Conservation (phyloP, 2,113 vertebrate genomes). For the Porphyrio hochstetteri region DNA sequence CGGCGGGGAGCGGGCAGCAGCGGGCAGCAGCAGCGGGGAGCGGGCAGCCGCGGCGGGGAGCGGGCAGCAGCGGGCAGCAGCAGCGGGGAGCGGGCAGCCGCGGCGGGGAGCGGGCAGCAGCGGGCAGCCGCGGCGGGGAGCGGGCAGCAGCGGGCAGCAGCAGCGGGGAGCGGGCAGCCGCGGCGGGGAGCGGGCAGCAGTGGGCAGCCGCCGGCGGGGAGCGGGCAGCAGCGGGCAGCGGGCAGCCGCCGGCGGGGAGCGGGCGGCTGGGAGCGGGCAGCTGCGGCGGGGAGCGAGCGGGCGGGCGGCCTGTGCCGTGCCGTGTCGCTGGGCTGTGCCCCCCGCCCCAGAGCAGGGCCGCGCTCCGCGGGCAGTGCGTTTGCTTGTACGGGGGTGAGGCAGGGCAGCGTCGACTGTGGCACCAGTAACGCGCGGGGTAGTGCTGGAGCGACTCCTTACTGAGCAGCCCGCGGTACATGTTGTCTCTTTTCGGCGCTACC, state of each 20-base stretch:
- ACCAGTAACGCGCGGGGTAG: rapidly evolving
- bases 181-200: no score
- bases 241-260: no score
- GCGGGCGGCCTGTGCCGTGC: no score
- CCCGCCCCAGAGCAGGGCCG: rapidly evolving
- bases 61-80: no score
- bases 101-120: no score
- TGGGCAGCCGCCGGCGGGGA: no score
- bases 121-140: not conserved
- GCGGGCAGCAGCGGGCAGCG: no score
- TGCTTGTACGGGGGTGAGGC: rapidly evolving
- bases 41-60: not conserved
- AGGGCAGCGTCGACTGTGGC: not conserved
- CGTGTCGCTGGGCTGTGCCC: not conserved
- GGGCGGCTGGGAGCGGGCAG: no score
- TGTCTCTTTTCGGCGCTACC: not conserved
- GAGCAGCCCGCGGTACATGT: rapidly evolving
- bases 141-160: no score
- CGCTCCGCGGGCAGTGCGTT: rapidly evolving
- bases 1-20: no score
- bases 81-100: no score
- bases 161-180: no score
- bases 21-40: not conserved
- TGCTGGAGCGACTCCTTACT: not conserved
- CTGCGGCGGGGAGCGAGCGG: not conserved